Conservation (phyloP, 1,140 invertebrate genomes). For the Drosophila ironensis region DNA sequence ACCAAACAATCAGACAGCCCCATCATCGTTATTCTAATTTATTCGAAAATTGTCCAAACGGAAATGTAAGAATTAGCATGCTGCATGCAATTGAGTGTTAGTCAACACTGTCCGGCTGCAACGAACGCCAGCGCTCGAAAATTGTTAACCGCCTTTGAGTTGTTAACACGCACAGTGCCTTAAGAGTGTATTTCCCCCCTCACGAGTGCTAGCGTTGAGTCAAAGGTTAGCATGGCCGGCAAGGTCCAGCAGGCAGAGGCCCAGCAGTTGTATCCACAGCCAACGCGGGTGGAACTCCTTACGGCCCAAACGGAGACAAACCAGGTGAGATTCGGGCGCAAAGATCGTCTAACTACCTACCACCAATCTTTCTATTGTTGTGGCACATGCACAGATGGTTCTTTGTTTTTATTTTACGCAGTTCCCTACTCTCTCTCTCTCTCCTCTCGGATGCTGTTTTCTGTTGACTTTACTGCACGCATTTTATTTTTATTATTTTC, state of each 20-base stretch:
- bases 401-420: constrained; percentile 21
- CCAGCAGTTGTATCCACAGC: constrained; percentile 51
- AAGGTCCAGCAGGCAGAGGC: constrained; percentile 31
- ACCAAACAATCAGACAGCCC: constrained; percentile 13
- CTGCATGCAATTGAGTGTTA: neutral
- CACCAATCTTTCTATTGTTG: neutral
- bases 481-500: constrained; percentile 30
- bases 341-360: constrained; percentile 14
- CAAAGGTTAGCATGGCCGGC: constrained; percentile 34
- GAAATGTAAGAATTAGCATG: constrained; percentile 18
- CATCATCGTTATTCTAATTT: too few relatives aligned
- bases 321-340: constrained; percentile 50
- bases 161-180: constrained; percentile 44
- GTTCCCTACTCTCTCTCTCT: neutral
- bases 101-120: constrained; percentile 13
- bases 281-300: constrained; percentile 52
- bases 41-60: constrained; percentile 15
- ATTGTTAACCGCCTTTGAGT: constrained; percentile 10
- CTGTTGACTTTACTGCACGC: constrained; percentile 1
- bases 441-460: constrained; percentile 20
- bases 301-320: constrained; percentile 46
- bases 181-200: too few relatives aligned
- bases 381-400: constrained; percentile 19
- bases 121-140: neutral
- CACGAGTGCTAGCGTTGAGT: too few relatives aligned